phyloP scores from a whole-genome alignment of 1,140 invertebrate species.

The Tetragnatha versicolor region DNA sequence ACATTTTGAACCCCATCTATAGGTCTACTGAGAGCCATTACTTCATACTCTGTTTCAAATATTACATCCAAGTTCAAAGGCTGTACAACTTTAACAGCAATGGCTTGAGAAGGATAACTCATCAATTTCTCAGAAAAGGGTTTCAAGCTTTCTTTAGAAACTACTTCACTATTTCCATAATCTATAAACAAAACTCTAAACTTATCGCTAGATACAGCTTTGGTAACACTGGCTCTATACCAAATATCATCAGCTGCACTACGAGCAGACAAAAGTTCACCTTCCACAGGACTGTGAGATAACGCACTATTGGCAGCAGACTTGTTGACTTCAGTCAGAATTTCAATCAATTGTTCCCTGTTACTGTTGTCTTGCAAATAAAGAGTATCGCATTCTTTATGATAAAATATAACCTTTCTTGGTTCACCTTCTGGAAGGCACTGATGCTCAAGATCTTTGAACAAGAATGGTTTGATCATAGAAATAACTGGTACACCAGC shows the following conservation, averaged over 20 bases:
- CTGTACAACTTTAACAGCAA: background rate
- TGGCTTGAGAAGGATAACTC: conserved; percentile 11
- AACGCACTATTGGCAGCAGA: background rate
- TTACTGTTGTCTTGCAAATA: conserved; percentile 5
- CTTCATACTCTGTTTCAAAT: conserved; percentile 1
- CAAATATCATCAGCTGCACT: background rate
- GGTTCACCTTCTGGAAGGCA: background rate
- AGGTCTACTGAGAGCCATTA: conserved; percentile 3
- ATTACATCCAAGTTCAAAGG: background rate
- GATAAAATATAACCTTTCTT: conserved; percentile 3
- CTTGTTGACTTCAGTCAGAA: background rate
- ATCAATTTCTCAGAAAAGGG: background rate
- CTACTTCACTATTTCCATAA: conserved; percentile 28
- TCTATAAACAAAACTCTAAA: conserved; percentile 24
- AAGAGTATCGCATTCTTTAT: background rate
- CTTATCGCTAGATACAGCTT: background rate
- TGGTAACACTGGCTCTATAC: conserved; percentile 31
- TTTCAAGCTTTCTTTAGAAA: background rate
- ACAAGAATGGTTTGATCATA: background rate
- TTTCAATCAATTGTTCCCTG: background rate
- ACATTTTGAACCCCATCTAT: background rate
- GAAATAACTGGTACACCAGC: background rate
- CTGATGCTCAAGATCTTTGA: background rate
- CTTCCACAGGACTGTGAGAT: conserved; percentile 5
- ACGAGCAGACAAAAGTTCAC: conserved; percentile 9